Percentiles rank a stretch among this genome's conserved stretches.
phyloP scores from a whole-genome alignment of 2,888 invertebrate species.

The Erynnis tages region DNA sequence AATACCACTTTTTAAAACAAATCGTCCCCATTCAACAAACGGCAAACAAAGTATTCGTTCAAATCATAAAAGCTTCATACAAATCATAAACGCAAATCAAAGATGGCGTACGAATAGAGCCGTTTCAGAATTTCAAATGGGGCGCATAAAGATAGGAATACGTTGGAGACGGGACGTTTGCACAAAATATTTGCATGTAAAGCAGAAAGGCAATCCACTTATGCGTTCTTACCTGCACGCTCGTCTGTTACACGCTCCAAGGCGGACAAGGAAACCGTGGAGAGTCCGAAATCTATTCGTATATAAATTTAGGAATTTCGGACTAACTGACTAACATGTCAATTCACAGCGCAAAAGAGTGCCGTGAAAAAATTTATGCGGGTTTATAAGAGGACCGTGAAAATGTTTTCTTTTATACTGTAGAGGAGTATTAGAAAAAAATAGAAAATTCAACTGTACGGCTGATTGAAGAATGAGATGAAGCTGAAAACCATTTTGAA shows the following conservation, averaged over 20 bases:
- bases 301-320: too few relatives aligned
- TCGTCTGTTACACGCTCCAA: conserved; percentile 60
- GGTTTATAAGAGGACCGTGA: too few relatives aligned
- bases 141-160: conserved; percentile 25
- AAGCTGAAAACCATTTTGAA: too few relatives aligned
- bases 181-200: conserved; percentile 79
- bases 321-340: too few relatives aligned
- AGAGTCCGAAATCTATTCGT: too few relatives aligned
- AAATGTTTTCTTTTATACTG: too few relatives aligned
- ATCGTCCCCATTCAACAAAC: neutral
- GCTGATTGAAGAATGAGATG: too few relatives aligned
- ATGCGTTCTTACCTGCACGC: conserved; percentile 75
- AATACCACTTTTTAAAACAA: too few relatives aligned
- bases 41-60: neutral
- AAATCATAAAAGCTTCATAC: conserved; percentile 1
- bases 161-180: conserved; percentile 50
- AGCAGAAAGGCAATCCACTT: conserved; percentile 80
- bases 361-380: too few relatives aligned
- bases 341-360: too few relatives aligned
- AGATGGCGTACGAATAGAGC: conserved; percentile 9
- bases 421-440: too few relatives aligned
- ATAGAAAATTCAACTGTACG: too few relatives aligned
- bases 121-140: conserved; percentile 26
- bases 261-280: conserved; percentile 40
- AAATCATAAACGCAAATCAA: conserved; percentile 20